Base-by-base conservation (phyloP, 2,797 vertebrate species). In the Danio albolineatus region DNA sequence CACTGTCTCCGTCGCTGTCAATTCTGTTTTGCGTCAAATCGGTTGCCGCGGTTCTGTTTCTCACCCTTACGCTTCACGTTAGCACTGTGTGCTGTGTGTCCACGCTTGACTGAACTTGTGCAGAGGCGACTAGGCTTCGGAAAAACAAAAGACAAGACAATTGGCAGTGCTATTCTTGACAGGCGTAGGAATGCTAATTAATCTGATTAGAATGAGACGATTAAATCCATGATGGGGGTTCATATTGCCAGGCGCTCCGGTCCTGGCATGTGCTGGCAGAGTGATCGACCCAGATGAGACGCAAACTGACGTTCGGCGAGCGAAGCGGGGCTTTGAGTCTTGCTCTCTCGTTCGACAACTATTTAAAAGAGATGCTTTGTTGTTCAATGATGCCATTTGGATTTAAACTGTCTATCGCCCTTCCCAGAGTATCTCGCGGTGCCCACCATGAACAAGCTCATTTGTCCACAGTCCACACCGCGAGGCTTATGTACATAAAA, bases 171-270 rank as follows among this genome's bases (percentile, higher is more conserved):
- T 51, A 49, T 65, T 85, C 83, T 79, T 89, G 87, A 90, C 88
- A 84, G 90, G 86, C 84, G 84, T 86, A 87, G 61, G 70, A 85
- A 86, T 86, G 84, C 87, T 91, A 91, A 93, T 93, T 93, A 91
- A 92, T 92, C 86, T 88, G 88, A 92, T 92, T 92, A 93, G 83
- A 86, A 89, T 65, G 85, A 91, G 83, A 90, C 82, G 90, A 93
- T 92, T 90, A 90, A 89, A 90, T 87, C 69, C 80, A 86, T 54
- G 56, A 87, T 89, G 73, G 85, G 87, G 88, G 87, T 88, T 89
- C 78, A 85, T 84, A 85, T 88, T 78, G 74, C 76, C 67, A 59
- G 65, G 59, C 70, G 13, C 48, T 73, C 53, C 0, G 69, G 82
- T 84, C 73, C 81, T 87, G 78, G 78, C 81, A 76, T 49, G 38